A percentile compares a stretch with the other conserved stretches of the same genome.
These are phyloP conservation scores for Ceratitis capitata DNA, from an alignment of 1,140 invertebrate species.

Conservation along the genomic window DNA sequence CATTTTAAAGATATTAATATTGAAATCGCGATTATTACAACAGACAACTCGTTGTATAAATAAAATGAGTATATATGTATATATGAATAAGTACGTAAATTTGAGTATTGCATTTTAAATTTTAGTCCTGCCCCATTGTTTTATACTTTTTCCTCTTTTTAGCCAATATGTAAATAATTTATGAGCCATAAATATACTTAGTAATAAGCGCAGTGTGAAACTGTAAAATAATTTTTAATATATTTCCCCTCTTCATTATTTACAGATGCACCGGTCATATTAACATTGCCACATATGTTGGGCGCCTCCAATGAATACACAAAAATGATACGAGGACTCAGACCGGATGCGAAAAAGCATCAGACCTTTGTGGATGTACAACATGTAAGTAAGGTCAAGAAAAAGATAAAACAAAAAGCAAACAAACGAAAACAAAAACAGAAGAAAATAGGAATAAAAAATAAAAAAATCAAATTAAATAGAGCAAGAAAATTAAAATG, in stretches of 20 bases:
- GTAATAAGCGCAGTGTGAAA: neutral
- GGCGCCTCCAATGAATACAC: conserved; percentile 67
- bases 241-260: conserved; percentile 9
- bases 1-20: no score
- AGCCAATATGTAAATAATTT: neutral
- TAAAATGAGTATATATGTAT: no score
- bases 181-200: neutral
- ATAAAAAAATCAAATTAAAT: neutral
- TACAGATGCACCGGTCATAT: conserved; percentile 68
- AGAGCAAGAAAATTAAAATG: neutral
- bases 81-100: no score
- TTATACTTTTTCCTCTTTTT: neutral
- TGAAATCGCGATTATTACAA: no score
- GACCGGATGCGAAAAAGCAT: conserved; percentile 69
- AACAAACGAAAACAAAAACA: no score
- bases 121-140: neutral
- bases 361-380: conserved; percentile 71
- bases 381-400: conserved; percentile 66
- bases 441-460: neutral
- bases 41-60: no score
- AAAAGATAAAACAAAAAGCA: neutral
- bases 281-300: conserved; percentile 73
- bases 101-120: no score
- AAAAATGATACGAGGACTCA: conserved; percentile 68
- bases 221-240: neutral